A percentile compares a stretch with the other conserved stretches of the same genome.
Conservation (phyloP, 2,888 invertebrate genomes). For the Steinernema scapterisci region DNA sequence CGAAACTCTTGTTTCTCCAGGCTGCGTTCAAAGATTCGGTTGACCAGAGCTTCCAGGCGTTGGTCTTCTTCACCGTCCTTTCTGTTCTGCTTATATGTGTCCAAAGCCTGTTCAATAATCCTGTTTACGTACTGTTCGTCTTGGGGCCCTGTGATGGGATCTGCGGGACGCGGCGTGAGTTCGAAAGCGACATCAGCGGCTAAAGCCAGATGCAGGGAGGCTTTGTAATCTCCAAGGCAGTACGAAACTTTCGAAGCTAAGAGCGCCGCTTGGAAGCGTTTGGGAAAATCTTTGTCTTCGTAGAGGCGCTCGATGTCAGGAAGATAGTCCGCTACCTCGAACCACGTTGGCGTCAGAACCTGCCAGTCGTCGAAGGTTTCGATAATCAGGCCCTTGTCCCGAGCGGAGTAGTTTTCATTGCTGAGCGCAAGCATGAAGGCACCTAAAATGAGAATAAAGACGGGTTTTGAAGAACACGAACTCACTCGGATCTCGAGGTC, state of each 20-base stretch:
- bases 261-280: slow-evolving; percentile 89
- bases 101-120: slow-evolving; percentile 60
- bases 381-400: slow-evolving; percentile 55
- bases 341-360: slow-evolving; percentile 60
- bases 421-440: slow-evolving; percentile 53
- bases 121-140: slow-evolving; percentile 61
- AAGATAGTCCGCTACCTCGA: slow-evolving; percentile 59
- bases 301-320: slow-evolving; percentile 81
- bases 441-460: slow-evolving; percentile 39
- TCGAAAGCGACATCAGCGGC: slow-evolving; percentile 88
- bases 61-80: slow-evolving; percentile 65
- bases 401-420: slow-evolving; percentile 36
- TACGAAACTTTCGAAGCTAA: slow-evolving; percentile 95
- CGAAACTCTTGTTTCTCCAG: slow-evolving; percentile 73
- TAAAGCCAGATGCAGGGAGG: slow-evolving; percentile 93
- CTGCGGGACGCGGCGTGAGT: slow-evolving; percentile 89
- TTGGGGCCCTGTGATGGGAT: slow-evolving; percentile 50
- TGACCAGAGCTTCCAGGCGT: slow-evolving; percentile 85
- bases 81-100: slow-evolving; percentile 52
- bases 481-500: slow-evolving; percentile 50
- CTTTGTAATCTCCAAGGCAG: slow-evolving; percentile 93
- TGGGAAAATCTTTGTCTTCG: slow-evolving; percentile 84
- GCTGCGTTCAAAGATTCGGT: slow-evolving; percentile 95
- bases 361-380: slow-evolving; percentile 60
- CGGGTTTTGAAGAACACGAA: slow-evolving; percentile 7